These are phyloP conservation scores for Psix sp. DNA, from an alignment of 1,140 invertebrate species.

Conservation along the genomic window DNA sequence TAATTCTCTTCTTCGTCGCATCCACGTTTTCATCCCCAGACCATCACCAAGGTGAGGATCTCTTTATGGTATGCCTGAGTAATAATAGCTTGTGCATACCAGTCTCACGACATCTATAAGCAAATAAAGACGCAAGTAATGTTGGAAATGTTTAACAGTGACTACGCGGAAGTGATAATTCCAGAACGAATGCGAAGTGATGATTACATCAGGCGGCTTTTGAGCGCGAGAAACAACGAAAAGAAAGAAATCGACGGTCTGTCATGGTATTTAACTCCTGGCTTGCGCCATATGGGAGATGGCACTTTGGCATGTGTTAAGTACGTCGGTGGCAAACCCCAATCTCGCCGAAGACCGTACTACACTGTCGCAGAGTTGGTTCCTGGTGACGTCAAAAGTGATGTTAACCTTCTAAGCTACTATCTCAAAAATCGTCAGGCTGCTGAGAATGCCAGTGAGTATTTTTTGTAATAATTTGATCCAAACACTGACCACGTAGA, in stretches of 20 bases:
- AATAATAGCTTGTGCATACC: too few species aligned
- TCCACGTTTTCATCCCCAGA: constrained; percentile 84
- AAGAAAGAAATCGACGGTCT: constrained; percentile 79
- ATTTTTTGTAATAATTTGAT: neutral
- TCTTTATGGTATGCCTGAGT: too few species aligned
- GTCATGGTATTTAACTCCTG: constrained; percentile 81
- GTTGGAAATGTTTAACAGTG: constrained; percentile 56
- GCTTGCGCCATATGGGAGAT: constrained; percentile 81
- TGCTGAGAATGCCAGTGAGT: constrained; percentile 77
- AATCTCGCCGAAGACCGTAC: constrained; percentile 83
- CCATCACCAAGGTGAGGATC: constrained; percentile 77
- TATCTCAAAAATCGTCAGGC: constrained; percentile 85
- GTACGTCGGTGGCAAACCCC: constrained; percentile 86
- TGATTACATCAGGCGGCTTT: constrained; percentile 81
- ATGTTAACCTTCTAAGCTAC: constrained; percentile 86
- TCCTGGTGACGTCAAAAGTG: constrained; percentile 79
- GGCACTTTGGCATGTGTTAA: constrained; percentile 87
- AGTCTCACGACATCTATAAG: too few species aligned
- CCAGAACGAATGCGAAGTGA: constrained; percentile 78
- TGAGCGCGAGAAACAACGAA: constrained; percentile 79
- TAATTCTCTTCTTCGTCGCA: constrained; percentile 83
- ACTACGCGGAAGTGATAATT: constrained; percentile 70
- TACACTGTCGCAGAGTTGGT: constrained; percentile 80
- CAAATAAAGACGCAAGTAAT: neutral
- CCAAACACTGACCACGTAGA: constrained; percentile 11